Conservation (phyloP, 2,113 vertebrate genomes). For the Noturus placidus region DNA sequence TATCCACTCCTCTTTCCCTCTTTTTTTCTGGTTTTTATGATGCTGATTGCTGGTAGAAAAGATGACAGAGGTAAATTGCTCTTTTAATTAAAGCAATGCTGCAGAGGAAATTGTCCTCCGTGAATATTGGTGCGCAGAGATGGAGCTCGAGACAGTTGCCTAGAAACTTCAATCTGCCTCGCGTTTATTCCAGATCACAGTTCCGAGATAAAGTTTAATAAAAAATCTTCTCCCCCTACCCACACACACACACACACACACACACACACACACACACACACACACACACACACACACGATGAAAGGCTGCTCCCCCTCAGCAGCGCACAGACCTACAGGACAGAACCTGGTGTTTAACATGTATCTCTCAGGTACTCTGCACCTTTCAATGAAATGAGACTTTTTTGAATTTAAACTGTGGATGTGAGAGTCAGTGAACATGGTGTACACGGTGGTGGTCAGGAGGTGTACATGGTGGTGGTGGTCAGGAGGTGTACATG, state of each 20-base stretch:
- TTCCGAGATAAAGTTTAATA: slow-evolving; percentile 90
- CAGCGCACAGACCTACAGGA: slow-evolving; percentile 88
- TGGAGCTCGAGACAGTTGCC: slow-evolving; percentile 83
- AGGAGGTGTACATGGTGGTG: not conserved
- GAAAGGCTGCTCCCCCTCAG: slow-evolving; percentile 70
- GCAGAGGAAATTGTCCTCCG: slow-evolving; percentile 87
- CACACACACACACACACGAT: slow-evolving; percentile 37
- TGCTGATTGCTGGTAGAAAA: slow-evolving; percentile 71
- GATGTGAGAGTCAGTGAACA: slow-evolving; percentile 38
- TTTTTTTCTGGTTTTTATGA: slow-evolving; percentile 66
- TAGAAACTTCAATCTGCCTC: slow-evolving; percentile 85
- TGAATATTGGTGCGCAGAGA: slow-evolving; percentile 81
- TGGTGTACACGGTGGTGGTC: not conserved
- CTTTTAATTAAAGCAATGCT: slow-evolving; percentile 91
- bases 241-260: not conserved
- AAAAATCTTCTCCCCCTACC: slow-evolving; percentile 75
- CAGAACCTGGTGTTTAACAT: slow-evolving; percentile 97
- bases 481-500: not conserved
- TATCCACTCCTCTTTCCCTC: slow-evolving; percentile 62
- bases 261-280: not conserved
- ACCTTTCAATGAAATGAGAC: slow-evolving; percentile 48
- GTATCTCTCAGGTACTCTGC: slow-evolving; percentile 93
- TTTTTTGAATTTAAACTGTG: slow-evolving; percentile 8
- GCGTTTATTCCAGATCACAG: slow-evolving; percentile 88
- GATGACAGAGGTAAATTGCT: slow-evolving; percentile 85